Conservation (phyloP, 1,140 invertebrate species). For the Xylocopa sonorina region DNA sequence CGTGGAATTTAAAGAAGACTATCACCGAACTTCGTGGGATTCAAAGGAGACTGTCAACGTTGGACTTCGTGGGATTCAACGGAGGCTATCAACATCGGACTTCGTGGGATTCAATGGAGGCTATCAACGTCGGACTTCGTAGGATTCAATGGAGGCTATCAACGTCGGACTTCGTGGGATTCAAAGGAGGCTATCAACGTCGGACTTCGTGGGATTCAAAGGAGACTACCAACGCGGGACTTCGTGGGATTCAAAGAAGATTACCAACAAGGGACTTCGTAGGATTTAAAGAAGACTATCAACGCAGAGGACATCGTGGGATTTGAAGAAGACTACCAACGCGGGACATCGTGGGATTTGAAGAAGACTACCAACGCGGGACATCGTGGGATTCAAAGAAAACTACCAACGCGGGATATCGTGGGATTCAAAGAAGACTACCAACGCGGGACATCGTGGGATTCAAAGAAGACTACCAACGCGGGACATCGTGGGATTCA, state of each 20-base stretch:
- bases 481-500: slow-evolving; percentile 9
- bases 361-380: neutral
- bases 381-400: slow-evolving; percentile 7
- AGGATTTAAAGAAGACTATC: neutral
- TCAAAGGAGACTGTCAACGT: neutral
- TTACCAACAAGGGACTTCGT: slow-evolving; percentile 24
- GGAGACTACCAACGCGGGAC: too few relatives aligned
- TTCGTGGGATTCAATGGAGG: neutral
- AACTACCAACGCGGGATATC: slow-evolving; percentile 19
- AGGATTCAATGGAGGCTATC: neutral
- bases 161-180: neutral
- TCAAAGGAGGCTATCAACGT: neutral
- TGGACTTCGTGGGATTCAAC: neutral
- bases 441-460: neutral
- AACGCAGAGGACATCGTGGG: neutral
- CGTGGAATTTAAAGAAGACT: too few relatives aligned
- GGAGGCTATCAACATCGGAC: neutral
- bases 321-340: neutral
- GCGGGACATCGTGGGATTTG: neutral
- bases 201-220: neutral
- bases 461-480: slow-evolving; percentile 31
- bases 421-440: neutral
- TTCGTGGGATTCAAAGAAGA: neutral
- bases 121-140: too few relatives aligned
- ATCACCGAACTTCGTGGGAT: neutral